Evolutionary conservation across 2,888 invertebrate species (phyloP), one percentile per base, ranked within the genome.

Genomic region (Lagria hirta): DNA sequence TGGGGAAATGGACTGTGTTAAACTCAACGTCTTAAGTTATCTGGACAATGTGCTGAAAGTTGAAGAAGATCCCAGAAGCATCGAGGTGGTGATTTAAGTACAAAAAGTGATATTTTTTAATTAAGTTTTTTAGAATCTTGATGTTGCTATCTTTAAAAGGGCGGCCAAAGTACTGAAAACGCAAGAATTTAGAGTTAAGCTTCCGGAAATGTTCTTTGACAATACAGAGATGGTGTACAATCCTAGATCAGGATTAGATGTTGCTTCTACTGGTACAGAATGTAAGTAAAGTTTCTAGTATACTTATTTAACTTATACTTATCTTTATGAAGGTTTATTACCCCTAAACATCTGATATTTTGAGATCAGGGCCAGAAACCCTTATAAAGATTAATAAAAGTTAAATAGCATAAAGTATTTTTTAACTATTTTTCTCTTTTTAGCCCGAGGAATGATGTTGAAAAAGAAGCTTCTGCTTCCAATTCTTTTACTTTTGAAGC

Each of bases 401-500:
- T 11, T 28, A 7, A 28, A 12, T 16, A n/a, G 8, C 11, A 10
- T 21, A 8, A 10, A 27, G 21, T 13, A 15, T 7, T 20, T 8
- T 7, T 18, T 7, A 10, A n/a, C n/a, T n/a, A n/a, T n/a, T n/a
- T n/a, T 3, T 3, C 7, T 2, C 4, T 6, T 38, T 34, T 22
- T 70, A 86, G 89, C 84, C 60, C 83, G 88, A 51, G 87, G 86
- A 60, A 75, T 84, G 68, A 65, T 77, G 43, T 75, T 88, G 62
- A 88, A 90, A 77, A 88, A 90, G 75, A 90, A 90, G 69, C 79
- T 90, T 29, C 75, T 90, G 51, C 74, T 90, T 63, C 90, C 90
- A 8, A 77, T 89, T 49, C 73, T 90, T 55, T 74, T 91, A 55
- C 77, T 90, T 33, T 73, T 91, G 60, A 91, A 91, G 72, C 71